phyloP scores from a whole-genome alignment of 2,113 vertebrate species.

The Cyrtonyx montezumae region DNA sequence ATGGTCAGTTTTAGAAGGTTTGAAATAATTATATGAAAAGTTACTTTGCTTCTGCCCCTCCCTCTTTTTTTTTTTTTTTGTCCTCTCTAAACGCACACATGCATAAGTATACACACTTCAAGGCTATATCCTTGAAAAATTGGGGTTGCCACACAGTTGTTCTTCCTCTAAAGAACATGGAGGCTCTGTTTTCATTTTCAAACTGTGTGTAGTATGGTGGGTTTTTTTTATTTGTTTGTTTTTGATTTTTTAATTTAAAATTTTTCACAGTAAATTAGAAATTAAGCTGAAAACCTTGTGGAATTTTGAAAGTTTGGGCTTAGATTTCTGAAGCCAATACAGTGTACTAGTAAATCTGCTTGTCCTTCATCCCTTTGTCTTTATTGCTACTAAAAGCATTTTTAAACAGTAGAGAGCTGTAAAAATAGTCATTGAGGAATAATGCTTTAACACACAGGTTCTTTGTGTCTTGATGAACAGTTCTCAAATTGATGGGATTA shows the following conservation, averaged over 20 bases:
- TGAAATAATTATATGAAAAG: neutral
- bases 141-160: rapidly evolving
- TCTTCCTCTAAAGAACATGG: neutral
- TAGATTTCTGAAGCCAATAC: neutral
- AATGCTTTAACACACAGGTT: neutral
- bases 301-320: neutral
- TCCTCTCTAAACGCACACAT: rapidly evolving
- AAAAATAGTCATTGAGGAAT: neutral
- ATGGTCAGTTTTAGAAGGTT: neutral
- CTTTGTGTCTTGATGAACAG: neutral
- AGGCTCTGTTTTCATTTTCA: neutral
- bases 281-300: neutral
- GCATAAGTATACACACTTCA: neutral
- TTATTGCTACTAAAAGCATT: neutral
- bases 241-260: neutral
- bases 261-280: neutral
- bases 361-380: neutral
- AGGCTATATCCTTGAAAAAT: neutral
- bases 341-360: neutral
- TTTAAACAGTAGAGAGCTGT: neutral
- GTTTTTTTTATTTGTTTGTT: neutral
- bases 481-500: neutral
- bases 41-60: neutral
- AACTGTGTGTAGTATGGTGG: neutral
- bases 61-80: neutral